A percentile compares a stretch with the other conserved stretches of the same genome.
phyloP scores from a whole-genome alignment of 1,140 invertebrate genomes.

The Drosophila cardini region DNA sequence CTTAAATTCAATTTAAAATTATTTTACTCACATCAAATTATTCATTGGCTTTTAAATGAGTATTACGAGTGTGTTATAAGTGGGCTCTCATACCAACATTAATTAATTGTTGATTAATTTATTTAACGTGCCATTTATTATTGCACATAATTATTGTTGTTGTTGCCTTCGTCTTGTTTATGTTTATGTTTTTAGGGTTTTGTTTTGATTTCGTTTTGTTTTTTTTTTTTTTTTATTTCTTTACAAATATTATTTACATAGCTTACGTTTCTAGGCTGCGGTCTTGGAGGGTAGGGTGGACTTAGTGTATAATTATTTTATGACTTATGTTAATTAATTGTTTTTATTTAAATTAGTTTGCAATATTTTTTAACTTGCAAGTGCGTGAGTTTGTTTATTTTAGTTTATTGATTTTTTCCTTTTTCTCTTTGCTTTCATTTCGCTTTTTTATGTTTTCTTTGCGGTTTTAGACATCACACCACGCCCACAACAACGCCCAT shows the following conservation, averaged over 20 bases:
- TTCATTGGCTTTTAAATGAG: constrained; percentile 29
- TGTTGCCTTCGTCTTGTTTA: constrained; percentile 44
- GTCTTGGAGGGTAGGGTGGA: constrained; percentile 78
- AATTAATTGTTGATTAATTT: constrained; percentile 71
- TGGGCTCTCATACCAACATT: constrained; percentile 44
- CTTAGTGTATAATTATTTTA: constrained; percentile 75
- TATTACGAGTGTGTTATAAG: constrained; percentile 34
- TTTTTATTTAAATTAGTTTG: constrained; percentile 63
- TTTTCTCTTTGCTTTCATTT: constrained; percentile 14
- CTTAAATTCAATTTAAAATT: constrained; percentile 70
- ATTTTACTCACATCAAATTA: constrained; percentile 51
- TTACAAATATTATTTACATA: constrained; percentile 82
- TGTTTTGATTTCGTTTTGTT: constrained; percentile 43
- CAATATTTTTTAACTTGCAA: constrained; percentile 50
- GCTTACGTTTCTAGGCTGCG: constrained; percentile 74
- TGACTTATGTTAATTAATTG: constrained; percentile 77
- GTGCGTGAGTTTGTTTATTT: constrained; percentile 67
- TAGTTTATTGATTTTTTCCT: constrained; percentile 63
- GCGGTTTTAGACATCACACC: constrained; percentile 44
- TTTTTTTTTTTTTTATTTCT: constrained; percentile 36
- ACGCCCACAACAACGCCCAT: constrained; percentile 45
- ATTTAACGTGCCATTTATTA: constrained; percentile 34
- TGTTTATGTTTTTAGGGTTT: constrained; percentile 49
- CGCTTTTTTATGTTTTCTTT: constrained; percentile 20
- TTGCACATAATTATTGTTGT: constrained; percentile 42